Conservation (phyloP, 2,113 vertebrate genomes). For the Pygoscelis antarcticus region DNA sequence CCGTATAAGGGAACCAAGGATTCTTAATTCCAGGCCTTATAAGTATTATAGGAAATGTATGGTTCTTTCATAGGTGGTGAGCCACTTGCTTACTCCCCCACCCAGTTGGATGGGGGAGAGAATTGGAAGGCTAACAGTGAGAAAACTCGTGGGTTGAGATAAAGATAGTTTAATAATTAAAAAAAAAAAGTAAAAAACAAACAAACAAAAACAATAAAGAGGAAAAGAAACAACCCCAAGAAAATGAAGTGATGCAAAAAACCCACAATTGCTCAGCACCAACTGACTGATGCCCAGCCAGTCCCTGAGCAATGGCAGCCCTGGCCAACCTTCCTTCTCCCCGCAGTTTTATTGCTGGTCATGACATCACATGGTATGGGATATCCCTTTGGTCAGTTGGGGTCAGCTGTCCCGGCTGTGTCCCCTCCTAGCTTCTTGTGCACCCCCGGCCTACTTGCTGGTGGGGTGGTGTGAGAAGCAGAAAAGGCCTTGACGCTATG, state of each 20-base stretch:
- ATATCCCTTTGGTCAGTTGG: background rate
- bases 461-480: background rate
- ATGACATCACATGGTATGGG: fast-evolving
- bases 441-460: fast-evolving
- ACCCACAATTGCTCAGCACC: fast-evolving
- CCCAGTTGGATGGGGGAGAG: background rate
- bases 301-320: fast-evolving
- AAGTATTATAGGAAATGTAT: background rate
- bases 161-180: background rate
- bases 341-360: background rate
- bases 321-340: background rate
- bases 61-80: background rate
- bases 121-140: background rate
- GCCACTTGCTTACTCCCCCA: background rate
- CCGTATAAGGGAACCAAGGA: background rate
- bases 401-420: background rate
- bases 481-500: no score
- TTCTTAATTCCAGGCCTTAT: background rate
- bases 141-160: background rate
- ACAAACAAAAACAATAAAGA: background rate
- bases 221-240: background rate
- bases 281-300: background rate
- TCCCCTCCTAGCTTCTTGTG: background rate
- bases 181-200: background rate
- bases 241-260: background rate